Evolutionary conservation across 2,113 vertebrate species (phyloP), one percentile per base, ranked within the genome.

Genomic region (Parus major): DNA sequence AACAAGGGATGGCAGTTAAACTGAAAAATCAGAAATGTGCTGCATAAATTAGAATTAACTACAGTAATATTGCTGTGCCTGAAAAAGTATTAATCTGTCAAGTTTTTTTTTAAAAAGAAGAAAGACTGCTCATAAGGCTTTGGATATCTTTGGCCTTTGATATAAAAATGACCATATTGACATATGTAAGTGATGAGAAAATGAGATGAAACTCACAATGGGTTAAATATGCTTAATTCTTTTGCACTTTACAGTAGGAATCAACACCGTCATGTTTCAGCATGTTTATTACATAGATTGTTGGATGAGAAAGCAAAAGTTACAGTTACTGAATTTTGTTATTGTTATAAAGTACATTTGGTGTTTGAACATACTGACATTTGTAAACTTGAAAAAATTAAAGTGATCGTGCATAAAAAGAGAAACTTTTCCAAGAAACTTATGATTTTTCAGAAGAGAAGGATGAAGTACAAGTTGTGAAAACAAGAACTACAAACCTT

Each of bases 31-130:
- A 60, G 33, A 78, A 87, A 88, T 15, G 6, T 71, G 41, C 55
- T 81, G 71, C 64, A 93, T 83, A 85, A 78, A 88, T 96, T 81
- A 91, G 63, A 91, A 91, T 91, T 66, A 90, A 65, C 84, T 88
- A 16, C 25, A 78, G 46, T 79, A 85, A 61, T 72, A 85, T 33
- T 76, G 35, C 33, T 89, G 18, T 72, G 18, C 24, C 56, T 78
- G 66, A 69, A 90, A 91, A 87, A 80, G 25, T 91, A 60, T 9
- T 71, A 1, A 27, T 68, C 76, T 86, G 42, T 63, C 47, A 83
- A 31, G 15, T 50, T 93, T 90, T 86, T 76, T 36, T 44, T 70
- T 75, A 82, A 64, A 93, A 93, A 60, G 31, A 35, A 53, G 3
- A 11, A 61, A 82, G 35, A 49, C 28, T 79, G 61, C 81, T 81